phyloP scores from a whole-genome alignment of 2,888 invertebrate genomes.

The Pelosia muscerda region DNA sequence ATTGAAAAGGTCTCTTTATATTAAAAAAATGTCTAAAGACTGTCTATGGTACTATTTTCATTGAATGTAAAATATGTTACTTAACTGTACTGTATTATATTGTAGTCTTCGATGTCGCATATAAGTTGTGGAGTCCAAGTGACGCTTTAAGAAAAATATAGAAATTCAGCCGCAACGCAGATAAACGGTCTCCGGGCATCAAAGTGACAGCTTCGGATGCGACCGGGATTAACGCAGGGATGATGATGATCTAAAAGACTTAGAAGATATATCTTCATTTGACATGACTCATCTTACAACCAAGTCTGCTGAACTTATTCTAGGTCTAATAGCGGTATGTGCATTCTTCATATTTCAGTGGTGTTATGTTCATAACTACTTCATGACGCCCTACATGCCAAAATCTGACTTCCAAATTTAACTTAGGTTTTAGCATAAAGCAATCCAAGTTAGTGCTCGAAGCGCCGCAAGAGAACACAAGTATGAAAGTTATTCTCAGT shows the following conservation, averaged over 20 bases:
- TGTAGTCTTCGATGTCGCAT: too few species aligned
- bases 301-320: too few species aligned
- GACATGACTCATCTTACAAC: too few species aligned
- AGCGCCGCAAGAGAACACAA: conserved; percentile 1
- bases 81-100: too few species aligned
- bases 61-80: neutral
- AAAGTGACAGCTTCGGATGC: too few species aligned
- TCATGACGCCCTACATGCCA: neutral
- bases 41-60: neutral
- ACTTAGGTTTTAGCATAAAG: conserved; percentile 17
- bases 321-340: neutral
- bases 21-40: neutral
- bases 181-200: too few species aligned
- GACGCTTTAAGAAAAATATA: too few species aligned
- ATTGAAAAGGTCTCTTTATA: neutral
- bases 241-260: too few species aligned
- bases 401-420: neutral
- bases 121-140: too few species aligned
- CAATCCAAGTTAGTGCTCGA: conserved; percentile 1
- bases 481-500: neutral
- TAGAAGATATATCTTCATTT: too few species aligned
- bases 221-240: too few species aligned
- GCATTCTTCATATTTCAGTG: neutral
- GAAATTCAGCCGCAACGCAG: too few species aligned
- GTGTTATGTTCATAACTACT: neutral